phyloP scores from a whole-genome alignment of 1,140 invertebrate genomes.

The Drepana arcuata region DNA sequence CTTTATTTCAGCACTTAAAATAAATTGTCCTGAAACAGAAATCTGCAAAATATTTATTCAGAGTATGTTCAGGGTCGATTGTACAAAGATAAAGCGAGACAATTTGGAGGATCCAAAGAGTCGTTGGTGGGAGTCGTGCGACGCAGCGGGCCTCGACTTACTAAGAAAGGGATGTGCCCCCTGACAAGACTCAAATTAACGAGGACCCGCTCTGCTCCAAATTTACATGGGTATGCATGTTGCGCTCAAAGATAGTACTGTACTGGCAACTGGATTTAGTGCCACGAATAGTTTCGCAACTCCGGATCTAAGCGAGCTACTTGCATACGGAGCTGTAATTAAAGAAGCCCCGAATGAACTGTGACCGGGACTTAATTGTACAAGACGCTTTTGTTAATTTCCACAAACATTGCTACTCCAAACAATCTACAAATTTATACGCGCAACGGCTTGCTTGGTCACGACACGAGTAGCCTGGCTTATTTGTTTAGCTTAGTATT shows the following conservation, averaged over 20 bases:
- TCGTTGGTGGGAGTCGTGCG: constrained; percentile 14
- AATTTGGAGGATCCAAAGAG: constrained; percentile 23
- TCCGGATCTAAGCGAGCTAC: constrained; percentile 20
- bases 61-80: constrained; percentile 17
- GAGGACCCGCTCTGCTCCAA: constrained; percentile 30
- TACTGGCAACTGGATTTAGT: constrained; percentile 41
- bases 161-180: constrained; percentile 48
- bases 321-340: constrained; percentile 46
- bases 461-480: too few relatives aligned
- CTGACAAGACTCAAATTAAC: constrained; percentile 51
- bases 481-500: too few relatives aligned
- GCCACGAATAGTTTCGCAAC: constrained; percentile 44
- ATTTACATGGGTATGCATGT: constrained; percentile 58
- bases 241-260: constrained; percentile 35
- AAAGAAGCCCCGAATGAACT: constrained; percentile 45
- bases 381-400: constrained; percentile 22
- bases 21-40: too few relatives aligned
- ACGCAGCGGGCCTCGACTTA: constrained; percentile 24
- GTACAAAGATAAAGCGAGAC: constrained; percentile 25
- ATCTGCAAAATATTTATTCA: too few relatives aligned
- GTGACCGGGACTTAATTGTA: constrained; percentile 20
- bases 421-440: constrained; percentile 23
- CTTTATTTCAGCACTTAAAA: too few relatives aligned
- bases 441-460: too few relatives aligned
- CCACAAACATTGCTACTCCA: constrained; percentile 14